Evolutionary conservation across 2,113 vertebrate species (phyloP).

Genomic region (Peromyscus leucopus): DNA sequence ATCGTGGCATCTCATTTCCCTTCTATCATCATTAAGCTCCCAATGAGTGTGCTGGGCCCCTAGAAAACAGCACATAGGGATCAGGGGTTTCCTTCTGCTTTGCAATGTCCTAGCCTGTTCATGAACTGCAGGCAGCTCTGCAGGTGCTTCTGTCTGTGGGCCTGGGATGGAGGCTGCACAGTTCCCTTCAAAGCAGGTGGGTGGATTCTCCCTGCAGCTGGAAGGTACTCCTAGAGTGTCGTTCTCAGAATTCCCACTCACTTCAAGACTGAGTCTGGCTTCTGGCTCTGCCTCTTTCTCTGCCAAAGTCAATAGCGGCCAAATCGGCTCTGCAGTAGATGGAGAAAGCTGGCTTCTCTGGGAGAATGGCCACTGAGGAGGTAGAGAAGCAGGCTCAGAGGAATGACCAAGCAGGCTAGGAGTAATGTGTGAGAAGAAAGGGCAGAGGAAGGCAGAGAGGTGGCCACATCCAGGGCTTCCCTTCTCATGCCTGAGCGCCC

Average conservation of each 20-base stretch:
- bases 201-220: background rate
- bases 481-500: background rate
- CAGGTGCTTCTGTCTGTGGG: background rate
- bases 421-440: too few species aligned
- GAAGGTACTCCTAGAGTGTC: background rate
- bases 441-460: background rate
- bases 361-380: background rate
- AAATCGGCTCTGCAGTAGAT: background rate
- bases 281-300: background rate
- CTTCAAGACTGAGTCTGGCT: background rate
- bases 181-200: background rate
- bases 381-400: background rate
- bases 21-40: background rate
- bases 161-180: background rate
- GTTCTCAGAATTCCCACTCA: background rate
- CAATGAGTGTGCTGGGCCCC: background rate
- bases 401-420: background rate
- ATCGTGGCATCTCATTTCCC: background rate
- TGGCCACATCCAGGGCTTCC: too few species aligned
- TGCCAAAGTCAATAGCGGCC: background rate
- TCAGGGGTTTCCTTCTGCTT: background rate
- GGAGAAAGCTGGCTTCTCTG: background rate
- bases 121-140: accelerated
- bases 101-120: background rate
- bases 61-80: background rate